These are phyloP conservation scores for Crenuchus spilurus DNA, from an alignment of 2,797 vertebrate genomes.

Conservation along the genomic window DNA sequence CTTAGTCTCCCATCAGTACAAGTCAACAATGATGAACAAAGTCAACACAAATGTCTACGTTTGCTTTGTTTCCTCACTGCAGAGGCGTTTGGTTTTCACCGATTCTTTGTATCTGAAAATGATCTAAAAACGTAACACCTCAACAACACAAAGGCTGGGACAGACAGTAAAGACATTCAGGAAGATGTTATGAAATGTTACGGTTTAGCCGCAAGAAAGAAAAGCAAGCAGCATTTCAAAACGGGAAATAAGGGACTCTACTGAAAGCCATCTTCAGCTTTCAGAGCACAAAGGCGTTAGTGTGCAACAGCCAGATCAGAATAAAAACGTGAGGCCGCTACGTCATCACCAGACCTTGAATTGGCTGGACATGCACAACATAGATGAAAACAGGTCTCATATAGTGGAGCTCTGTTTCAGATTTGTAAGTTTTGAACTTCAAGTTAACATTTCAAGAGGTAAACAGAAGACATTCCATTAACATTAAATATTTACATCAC, in stretches of 20 bases:
- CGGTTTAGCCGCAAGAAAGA: background rate
- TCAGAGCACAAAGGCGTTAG: no score
- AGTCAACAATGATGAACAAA: background rate
- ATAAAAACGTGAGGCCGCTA: no score
- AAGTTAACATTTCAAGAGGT: no score
- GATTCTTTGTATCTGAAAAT: background rate
- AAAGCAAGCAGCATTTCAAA: background rate
- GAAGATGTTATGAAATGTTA: background rate
- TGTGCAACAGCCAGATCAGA: no score
- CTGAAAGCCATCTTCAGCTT: no score
- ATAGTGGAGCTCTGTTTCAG: no score
- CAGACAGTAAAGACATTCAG: background rate
- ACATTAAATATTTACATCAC: no score
- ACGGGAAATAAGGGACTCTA: background rate
- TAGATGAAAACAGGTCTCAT: no score
- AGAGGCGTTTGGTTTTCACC: background rate
- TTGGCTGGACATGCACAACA: no score
- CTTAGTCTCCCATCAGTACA: background rate
- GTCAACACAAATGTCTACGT: background rate
- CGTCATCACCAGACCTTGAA: no score
- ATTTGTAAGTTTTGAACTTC: no score
- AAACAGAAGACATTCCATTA: no score
- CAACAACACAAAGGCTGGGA: background rate
- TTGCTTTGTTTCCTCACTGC: background rate
- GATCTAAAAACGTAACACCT: background rate